Conservation (phyloP, 1,140 invertebrate genomes). For the Diachasma alloeum region DNA sequence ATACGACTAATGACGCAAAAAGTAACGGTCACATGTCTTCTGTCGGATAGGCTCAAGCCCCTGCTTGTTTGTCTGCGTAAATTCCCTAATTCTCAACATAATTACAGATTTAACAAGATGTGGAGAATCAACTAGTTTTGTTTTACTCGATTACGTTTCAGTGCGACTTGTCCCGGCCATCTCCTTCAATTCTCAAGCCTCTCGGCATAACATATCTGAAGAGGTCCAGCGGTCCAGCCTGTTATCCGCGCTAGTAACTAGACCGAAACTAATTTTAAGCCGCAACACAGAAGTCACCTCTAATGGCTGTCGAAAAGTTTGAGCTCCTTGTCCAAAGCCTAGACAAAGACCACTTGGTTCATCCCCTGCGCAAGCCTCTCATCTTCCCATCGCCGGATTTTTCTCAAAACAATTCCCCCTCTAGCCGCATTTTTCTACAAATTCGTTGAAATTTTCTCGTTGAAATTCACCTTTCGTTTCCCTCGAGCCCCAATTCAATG, state of each 20-base stretch:
- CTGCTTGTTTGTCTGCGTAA: too few relatives aligned
- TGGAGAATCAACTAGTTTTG: too few relatives aligned
- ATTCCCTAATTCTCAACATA: too few relatives aligned
- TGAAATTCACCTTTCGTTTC: background rate
- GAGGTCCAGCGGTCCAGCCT: constrained; percentile 22
- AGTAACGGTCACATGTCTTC: too few relatives aligned
- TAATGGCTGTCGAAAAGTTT: constrained; percentile 53
- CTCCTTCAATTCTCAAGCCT: background rate
- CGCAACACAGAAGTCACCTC: constrained; percentile 49
- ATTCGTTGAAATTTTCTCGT: too few relatives aligned
- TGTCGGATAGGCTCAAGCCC: too few relatives aligned
- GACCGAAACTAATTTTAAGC: constrained; percentile 52
- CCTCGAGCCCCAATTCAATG: background rate
- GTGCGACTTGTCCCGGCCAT: background rate
- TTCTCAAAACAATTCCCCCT: background rate
- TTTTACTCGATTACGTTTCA: too few relatives aligned
- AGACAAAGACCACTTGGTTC: background rate
- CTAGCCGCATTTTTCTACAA: too few relatives aligned
- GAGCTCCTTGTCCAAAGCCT: background rate
- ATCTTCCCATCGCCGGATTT: background rate
- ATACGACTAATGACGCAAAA: too few relatives aligned
- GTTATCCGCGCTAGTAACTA: constrained; percentile 44
- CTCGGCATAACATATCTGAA: constrained; percentile 2
- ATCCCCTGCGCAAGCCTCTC: background rate
- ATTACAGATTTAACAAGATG: too few relatives aligned